Conservation (phyloP, 2,888 invertebrate species). For the Laspeyria flexula region DNA sequence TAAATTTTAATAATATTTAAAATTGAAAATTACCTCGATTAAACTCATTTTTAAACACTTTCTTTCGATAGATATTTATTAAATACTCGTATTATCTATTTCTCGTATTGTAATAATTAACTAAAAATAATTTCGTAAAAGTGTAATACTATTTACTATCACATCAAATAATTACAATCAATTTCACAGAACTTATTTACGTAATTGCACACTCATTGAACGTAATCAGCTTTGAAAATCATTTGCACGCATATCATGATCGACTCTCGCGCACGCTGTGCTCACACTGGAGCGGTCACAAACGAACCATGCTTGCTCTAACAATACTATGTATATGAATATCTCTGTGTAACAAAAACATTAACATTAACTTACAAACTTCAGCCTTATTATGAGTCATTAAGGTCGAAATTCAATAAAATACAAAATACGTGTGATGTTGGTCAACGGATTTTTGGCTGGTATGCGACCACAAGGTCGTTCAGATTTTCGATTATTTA, state of each 20-base stretch:
- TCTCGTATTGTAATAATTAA: background rate
- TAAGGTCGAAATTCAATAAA: slow-evolving; percentile 39
- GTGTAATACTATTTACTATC: slow-evolving; percentile 11
- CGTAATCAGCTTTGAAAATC: slow-evolving; percentile 49
- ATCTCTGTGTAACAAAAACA: slow-evolving; percentile 33
- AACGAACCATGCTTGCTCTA: slow-evolving; percentile 42
- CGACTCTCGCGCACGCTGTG: slow-evolving; percentile 59
- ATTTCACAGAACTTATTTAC: slow-evolving; percentile 43
- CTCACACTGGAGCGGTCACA: slow-evolving; percentile 53
- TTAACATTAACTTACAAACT: slow-evolving; percentile 27
- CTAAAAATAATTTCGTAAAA: too few species aligned
- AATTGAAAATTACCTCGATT: slow-evolving; percentile 34
- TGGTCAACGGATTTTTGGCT: slow-evolving; percentile 65
- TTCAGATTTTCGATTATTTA: slow-evolving; percentile 44
- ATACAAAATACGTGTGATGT: slow-evolving; percentile 51
- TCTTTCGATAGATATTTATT: too few species aligned
- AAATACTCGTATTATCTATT: too few species aligned
- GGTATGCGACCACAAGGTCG: slow-evolving; percentile 65
- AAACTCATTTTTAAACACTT: slow-evolving; percentile 19
- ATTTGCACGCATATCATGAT: slow-evolving; percentile 56
- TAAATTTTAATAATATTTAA: slow-evolving; percentile 57
- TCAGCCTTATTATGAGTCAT: slow-evolving; percentile 23
- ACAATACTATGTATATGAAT: slow-evolving; percentile 45
- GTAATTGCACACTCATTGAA: slow-evolving; percentile 48
- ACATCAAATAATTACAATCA: slow-evolving; percentile 21